Evolutionary conservation across 2,797 vertebrate species (phyloP), one percentile per base, ranked within the genome.

Genomic region (Mastacembelus armatus): DNA sequence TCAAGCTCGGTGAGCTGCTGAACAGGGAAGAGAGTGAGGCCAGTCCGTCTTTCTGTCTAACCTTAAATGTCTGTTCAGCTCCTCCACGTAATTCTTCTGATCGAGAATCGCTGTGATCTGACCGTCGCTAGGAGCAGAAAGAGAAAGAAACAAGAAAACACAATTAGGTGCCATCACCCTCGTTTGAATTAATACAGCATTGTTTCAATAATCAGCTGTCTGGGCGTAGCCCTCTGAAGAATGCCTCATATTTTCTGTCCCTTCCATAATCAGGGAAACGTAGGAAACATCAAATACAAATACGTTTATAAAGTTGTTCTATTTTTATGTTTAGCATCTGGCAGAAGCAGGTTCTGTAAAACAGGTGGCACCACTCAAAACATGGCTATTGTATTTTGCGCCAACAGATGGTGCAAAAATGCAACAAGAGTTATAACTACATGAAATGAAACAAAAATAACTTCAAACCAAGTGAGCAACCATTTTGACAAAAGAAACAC

Each of bases 61-160:
- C 98, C 96, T 98, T 80, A 99, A 91, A 88, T 99, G 97, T 93
- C 98, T 96, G 78, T 99, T 99, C 62, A 99, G 95, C 81, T 99
- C 98, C 89, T 99, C 98, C n/a, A 99, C 96, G 8, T 99, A 99
- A 86, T 99, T 99, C 90, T 99, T 99, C 94, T 99, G 98, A 78
- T 99, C 98, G 54, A 99, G 93, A 78, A 99, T 99, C 4, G 98
- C 97, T 30, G 98, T 99, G 90, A 99, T 99, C 85, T 99, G 97
- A 38, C 96, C 97, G 59, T 99, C 98, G 5, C 97, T 93, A 71
- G 74, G 2, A 59, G 14, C 10, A 82, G 16, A 45, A 10, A 55
- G 10, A 59, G 15, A 50, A 24, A 27, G 4, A 32, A 26, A 3
- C 3, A 11, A 2, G 22, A 2, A 59, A 18, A 29, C 40, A 7